These are phyloP conservation scores for Cacatua alba DNA, from an alignment of 2,113 vertebrate genomes.

Conservation along the genomic window DNA sequence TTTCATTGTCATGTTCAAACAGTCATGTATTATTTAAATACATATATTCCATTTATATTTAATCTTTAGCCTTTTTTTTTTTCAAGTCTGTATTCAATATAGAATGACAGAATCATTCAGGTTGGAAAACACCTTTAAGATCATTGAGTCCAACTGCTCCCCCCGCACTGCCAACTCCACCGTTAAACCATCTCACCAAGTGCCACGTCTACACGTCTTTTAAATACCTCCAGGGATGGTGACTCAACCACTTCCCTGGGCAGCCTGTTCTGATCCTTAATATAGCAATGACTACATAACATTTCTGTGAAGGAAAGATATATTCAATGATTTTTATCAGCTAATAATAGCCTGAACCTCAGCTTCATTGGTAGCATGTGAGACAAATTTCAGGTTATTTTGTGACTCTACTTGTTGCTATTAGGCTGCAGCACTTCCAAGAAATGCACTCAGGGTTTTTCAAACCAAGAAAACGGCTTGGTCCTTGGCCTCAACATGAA, in stretches of 20 bases:
- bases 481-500: background rate
- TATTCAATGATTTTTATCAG: background rate
- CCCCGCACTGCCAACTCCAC: background rate
- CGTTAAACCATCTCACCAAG: background rate
- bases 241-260: background rate
- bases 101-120: background rate
- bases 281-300: background rate
- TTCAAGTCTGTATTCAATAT: background rate
- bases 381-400: background rate
- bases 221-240: background rate
- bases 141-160: accelerated
- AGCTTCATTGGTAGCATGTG: background rate
- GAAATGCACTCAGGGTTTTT: background rate
- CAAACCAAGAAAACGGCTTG: background rate
- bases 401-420: background rate
- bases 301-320: background rate
- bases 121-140: background rate
- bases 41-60: background rate
- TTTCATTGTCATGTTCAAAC: background rate
- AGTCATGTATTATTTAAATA: background rate
- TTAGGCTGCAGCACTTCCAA: background rate
- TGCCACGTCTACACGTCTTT: background rate
- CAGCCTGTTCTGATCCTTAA: background rate
- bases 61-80: background rate
- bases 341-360: background rate